Percentiles rank a stretch among this genome's conserved stretches.
Evolutionary conservation across 2,888 invertebrate species (phyloP).

Genomic region (Nudaria mundana): DNA sequence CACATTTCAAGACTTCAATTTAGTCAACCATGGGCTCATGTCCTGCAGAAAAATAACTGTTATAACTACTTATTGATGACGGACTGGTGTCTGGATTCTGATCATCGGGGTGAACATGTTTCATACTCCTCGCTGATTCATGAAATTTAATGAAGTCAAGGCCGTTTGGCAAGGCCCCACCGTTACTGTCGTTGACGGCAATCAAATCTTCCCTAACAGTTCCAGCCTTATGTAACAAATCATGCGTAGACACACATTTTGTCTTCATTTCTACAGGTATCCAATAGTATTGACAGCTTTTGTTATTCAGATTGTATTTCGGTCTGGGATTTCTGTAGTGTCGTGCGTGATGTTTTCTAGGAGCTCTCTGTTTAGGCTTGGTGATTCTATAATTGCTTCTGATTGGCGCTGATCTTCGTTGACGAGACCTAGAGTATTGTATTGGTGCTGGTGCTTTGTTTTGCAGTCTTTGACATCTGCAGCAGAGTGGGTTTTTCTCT

Average conservation of each 20-base stretch:
- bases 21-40: conserved; percentile 51
- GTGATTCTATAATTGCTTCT: not conserved
- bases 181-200: too few relatives aligned
- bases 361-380: conserved; percentile 2
- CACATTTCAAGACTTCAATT: too few relatives aligned
- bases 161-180: too few relatives aligned
- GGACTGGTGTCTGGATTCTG: conserved; percentile 23
- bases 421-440: not conserved
- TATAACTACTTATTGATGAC: conserved; percentile 38
- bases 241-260: conserved; percentile 4
- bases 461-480: not conserved
- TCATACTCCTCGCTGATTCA: too few relatives aligned
- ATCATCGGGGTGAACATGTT: too few relatives aligned
- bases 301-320: conserved; percentile 8
- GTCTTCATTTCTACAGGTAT: conserved; percentile 2
- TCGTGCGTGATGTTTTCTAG: not conserved
- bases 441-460: not conserved
- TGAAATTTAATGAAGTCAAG: too few relatives aligned
- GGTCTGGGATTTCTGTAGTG: not conserved
- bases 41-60: conserved; percentile 38
- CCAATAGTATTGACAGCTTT: conserved; percentile 18
- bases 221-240: too few relatives aligned
- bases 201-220: too few relatives aligned
- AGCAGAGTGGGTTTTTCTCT: not conserved
- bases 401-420: not conserved